phyloP scores from a whole-genome alignment of 1,140 invertebrate species.

The Drosophila simulans region DNA sequence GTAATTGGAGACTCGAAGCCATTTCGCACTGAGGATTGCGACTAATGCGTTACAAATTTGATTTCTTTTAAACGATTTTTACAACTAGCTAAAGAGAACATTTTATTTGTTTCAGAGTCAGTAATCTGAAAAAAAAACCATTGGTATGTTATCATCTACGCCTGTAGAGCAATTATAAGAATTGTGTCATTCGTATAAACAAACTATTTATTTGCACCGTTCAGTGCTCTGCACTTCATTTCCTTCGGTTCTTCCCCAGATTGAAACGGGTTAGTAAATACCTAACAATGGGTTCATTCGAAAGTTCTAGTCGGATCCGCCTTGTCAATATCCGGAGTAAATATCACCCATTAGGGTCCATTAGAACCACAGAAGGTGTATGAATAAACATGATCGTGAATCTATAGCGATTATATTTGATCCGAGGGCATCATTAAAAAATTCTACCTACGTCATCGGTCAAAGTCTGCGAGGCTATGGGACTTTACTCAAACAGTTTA shows the following conservation, averaged over 20 bases:
- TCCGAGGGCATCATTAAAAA: constrained; percentile 3
- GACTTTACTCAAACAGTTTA: constrained; percentile 13
- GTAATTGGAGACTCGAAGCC: constrained; percentile 41
- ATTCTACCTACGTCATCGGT: constrained; percentile 34
- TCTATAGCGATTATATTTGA: constrained; percentile 18
- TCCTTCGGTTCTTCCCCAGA: constrained; percentile 13
- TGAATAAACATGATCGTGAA: constrained; percentile 28
- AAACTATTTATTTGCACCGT: background rate
- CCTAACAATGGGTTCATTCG: constrained; percentile 20
- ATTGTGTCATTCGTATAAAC: background rate
- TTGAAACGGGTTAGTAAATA: constrained; percentile 11
- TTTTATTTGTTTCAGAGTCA: background rate
- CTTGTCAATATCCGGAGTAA: constrained; percentile 32
- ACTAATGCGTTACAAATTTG: constrained; percentile 41
- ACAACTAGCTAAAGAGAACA: constrained; percentile 6
- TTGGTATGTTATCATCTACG: background rate
- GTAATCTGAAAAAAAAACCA: background rate
- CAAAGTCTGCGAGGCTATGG: constrained; percentile 23
- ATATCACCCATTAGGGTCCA: constrained; percentile 37
- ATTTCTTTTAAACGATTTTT: constrained; percentile 35
- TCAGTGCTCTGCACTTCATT: constrained; percentile 23
- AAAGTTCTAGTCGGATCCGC: constrained; percentile 19
- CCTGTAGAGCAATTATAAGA: background rate
- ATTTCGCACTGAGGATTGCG: constrained; percentile 19
- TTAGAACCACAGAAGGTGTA: constrained; percentile 12